A percentile compares a stretch with the other conserved stretches of the same genome.
phyloP scores from a whole-genome alignment of 2,797 vertebrate species.

The Xerus rutilus region DNA sequence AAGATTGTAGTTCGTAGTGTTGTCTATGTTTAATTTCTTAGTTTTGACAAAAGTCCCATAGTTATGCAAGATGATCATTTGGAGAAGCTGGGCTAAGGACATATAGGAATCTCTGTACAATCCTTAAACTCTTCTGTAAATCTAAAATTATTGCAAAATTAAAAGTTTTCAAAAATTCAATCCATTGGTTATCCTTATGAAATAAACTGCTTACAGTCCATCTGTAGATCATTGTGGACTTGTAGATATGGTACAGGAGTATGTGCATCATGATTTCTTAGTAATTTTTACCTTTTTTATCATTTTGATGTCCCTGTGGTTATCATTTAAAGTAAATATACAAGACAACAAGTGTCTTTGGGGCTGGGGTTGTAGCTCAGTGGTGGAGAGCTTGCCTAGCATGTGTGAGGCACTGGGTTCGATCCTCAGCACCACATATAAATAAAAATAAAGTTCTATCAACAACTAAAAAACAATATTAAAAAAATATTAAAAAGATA shows the following conservation, averaged over 20 bases:
- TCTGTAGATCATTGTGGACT: neutral
- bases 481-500: too few relatives aligned
- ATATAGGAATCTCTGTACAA: neutral
- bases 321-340: neutral
- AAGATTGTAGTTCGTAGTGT: neutral
- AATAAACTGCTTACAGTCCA: neutral
- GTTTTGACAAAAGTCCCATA: neutral
- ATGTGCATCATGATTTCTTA: neutral
- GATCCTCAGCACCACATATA: too few relatives aligned
- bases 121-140: neutral
- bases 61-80: neutral
- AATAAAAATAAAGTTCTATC: too few relatives aligned
- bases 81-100: neutral
- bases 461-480: too few relatives aligned
- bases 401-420: too few relatives aligned
- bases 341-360: neutral
- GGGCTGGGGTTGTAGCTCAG: too few relatives aligned
- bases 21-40: neutral
- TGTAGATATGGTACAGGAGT: neutral
- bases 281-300: neutral
- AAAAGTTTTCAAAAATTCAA: slow-evolving; percentile 24
- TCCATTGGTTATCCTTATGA: neutral
- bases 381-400: too few relatives aligned
- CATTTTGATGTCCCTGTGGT: neutral
- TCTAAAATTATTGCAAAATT: slow-evolving; percentile 8